phyloP scores from a whole-genome alignment of 2,113 vertebrate genomes.

The Bufo bufo region DNA sequence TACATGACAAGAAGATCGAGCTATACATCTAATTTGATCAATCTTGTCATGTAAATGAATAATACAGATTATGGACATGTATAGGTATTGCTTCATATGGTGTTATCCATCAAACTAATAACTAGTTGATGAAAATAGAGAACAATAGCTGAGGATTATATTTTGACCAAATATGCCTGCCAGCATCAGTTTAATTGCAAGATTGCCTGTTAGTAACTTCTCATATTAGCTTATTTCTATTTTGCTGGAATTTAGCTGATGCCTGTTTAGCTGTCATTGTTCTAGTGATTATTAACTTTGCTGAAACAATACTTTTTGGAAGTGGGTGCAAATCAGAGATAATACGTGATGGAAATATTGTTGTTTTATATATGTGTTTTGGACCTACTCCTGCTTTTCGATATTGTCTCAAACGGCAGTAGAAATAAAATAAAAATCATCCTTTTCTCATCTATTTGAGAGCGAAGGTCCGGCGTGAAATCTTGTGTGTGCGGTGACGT shows the following conservation, averaged over 20 bases:
- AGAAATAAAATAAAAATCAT: no score
- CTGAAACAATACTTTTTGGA: neutral
- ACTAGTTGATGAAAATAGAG: constrained; percentile 16
- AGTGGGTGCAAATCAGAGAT: no score
- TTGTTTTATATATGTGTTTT: no score
- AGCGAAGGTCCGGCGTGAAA: no score
- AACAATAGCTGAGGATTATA: constrained; percentile 11
- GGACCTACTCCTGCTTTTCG: no score
- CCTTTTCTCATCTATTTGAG: no score
- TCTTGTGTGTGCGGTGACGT: no score
- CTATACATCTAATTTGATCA: constrained; percentile 9
- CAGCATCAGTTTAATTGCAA: constrained; percentile 34
- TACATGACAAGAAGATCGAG: constrained; percentile 15
- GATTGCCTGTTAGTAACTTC: constrained; percentile 9
- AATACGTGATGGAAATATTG: no score
- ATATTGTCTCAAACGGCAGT: no score
- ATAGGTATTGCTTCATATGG: neutral
- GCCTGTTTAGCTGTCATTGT: neutral
- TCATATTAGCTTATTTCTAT: constrained; percentile 3
- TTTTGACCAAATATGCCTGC: constrained; percentile 19
- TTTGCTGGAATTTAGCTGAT: neutral
- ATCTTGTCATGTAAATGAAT: constrained; percentile 25
- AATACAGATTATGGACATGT: neutral
- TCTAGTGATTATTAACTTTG: constrained; percentile 2
- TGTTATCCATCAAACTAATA: constrained; percentile 2